Base-by-base conservation (phyloP, 2,797 vertebrate species). In the Cetoscarus ocellatus region DNA sequence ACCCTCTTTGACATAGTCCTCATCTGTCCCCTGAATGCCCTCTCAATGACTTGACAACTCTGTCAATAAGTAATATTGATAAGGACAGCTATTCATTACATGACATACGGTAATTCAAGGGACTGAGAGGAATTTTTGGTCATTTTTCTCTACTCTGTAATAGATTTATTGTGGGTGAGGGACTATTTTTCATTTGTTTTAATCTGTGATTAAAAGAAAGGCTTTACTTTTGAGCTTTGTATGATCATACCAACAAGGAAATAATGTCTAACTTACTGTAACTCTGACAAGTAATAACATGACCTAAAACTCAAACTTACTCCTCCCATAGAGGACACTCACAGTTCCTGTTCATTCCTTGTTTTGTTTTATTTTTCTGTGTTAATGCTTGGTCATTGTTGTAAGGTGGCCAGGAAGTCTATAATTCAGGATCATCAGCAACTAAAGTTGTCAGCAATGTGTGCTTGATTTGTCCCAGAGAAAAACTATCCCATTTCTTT, bases 51-150 rank as follows among this genome's bases (percentile, higher is more conserved):
- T 52, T 61, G n/a, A 51, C 8, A 49, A 15, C 17, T 66, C 35
- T 72, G 60, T 56, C 50, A 68, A 55, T 64, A 6, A 72, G 40
- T 61, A 56, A 48, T 71, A 64, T 15, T 0, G 3, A 15, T 38
- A 51, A 55, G 14, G 15, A 6, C 53, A 64, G 44, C 12, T 51
- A 8, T 3, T 57, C 12, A 58, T 35, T 18, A 38, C 39, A 39
- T 7, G 27, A 50, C 18, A 5, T 14, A 5, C 34, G 7, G 53
- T 17, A 11, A 35, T 47, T 12, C 17, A 6, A 44, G 8, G 15
- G 7, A 39, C 5, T 7, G 12, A 55, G 7, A 12, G 58, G 10
- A 35, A 34, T 61, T 57, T n/a, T 50, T n/a, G n/a, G 34, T 11
- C 14, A 1, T 13, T 57, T 60, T 40, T 4, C 10, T 2, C 17